phyloP scores from a whole-genome alignment of 2,888 invertebrate genomes.

The Brachyopa scutellaris region DNA sequence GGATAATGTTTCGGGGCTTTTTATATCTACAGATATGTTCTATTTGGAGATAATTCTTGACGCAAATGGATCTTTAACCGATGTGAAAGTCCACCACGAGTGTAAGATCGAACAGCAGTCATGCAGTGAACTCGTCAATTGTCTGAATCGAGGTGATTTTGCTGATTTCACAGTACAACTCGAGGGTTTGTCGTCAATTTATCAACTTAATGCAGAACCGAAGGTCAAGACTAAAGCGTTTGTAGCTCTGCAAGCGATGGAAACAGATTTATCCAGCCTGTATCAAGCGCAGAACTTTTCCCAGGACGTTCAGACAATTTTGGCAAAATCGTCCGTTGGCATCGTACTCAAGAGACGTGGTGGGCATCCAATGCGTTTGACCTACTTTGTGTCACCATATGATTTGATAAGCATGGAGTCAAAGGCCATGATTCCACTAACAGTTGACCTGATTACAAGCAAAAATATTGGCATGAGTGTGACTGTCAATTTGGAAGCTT shows the following conservation, averaged over 20 bases:
- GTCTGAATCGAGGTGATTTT: constrained; percentile 93
- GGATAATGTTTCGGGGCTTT: constrained; percentile 90
- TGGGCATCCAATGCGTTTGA: constrained; percentile 96
- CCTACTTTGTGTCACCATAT: constrained; percentile 96
- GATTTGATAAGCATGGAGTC: constrained; percentile 91
- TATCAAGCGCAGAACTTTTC: constrained; percentile 90
- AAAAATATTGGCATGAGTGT: constrained; percentile 92
- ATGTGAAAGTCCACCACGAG: constrained; percentile 95
- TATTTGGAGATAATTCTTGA: constrained; percentile 95
- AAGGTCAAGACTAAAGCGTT: constrained; percentile 97
- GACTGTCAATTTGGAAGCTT: constrained; percentile 94
- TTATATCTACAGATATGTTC: constrained; percentile 98
- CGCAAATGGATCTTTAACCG: constrained; percentile 91
- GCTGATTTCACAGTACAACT: constrained; percentile 95
- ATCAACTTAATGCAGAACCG: constrained; percentile 96
- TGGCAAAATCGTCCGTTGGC: constrained; percentile 95
- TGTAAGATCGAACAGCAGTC: constrained; percentile 92
- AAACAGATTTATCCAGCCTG: constrained; percentile 92
- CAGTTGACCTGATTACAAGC: constrained; percentile 87
- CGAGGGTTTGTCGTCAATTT: constrained; percentile 95
- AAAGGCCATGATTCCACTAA: constrained; percentile 88
- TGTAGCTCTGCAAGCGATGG: constrained; percentile 94
- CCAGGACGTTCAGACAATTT: constrained; percentile 85
- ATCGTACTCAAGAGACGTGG: constrained; percentile 91
- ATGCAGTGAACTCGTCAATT: constrained; percentile 93